Base-by-base conservation (phyloP, 2,113 vertebrate species). In the Corynorhinus townsendii region DNA sequence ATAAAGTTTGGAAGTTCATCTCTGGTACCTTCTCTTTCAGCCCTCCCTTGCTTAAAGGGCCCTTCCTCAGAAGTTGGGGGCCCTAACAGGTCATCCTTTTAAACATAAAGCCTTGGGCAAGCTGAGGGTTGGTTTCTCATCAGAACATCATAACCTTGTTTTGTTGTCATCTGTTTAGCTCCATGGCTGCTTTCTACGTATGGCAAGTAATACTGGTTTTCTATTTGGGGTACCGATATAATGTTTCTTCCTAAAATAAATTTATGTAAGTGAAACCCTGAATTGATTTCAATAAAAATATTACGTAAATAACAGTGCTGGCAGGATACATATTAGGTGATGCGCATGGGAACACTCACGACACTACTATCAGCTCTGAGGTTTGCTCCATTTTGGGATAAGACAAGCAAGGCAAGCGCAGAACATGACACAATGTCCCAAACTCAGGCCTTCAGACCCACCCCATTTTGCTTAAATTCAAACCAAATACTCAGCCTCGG, bases 191-290 rank as follows among this genome's bases (percentile, higher is more conserved):
- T 81, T 93, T 91, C 91, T 79, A 89, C 82, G 90, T 79, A 66
- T 4, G 47, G 77, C 45, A 84, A 69, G n/a, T 10, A 62, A 77
- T 76, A 40, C 19, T 30, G 38, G 64, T 47, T 96, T 96, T 86
- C 91, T 90, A 30, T 54, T 91, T 95, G 54, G 54, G 26, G 17
- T n/a, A 33, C 5, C 30, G 10, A 84, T 89, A 64, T 9, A 91
- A 86, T 52, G 7, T 84, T 88, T 59, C 45, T 77, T 89, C 93
- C 85, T 82, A 68, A 87, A 91, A 66, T 86, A 76, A 93, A 86
- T 84, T 49, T 28, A n/a, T 71, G 35, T 38, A 43, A 86, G 5
- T 86, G 85, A 87, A 93, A 87, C 49, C 20, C n/a, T 77, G 35
- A 86, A 81, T 17, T 28, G 62, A 66, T 56, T 80, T 84, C 40